Percentiles rank a stretch among this genome's conserved stretches.
These are phyloP conservation scores for Pitta sordida DNA, from an alignment of 2,113 vertebrate species.

Conservation along the genomic window DNA sequence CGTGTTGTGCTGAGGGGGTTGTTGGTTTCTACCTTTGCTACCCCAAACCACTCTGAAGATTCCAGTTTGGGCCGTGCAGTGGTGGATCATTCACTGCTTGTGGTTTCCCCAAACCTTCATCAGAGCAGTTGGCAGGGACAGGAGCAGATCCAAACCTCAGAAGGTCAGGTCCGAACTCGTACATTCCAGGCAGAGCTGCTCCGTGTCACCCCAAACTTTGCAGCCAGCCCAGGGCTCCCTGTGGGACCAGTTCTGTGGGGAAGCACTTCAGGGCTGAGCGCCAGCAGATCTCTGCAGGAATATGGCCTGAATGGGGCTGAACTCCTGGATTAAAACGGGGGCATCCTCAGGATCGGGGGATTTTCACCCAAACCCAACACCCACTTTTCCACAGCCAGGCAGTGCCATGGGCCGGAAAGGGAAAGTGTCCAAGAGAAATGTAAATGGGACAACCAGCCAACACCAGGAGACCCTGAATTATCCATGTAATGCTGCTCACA, in stretches of 20 bases:
- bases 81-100: fast-evolving
- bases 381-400: slow-evolving; percentile 64
- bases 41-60: not conserved
- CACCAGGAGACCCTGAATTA: not conserved
- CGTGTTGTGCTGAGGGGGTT: fast-evolving
- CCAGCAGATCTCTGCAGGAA: not conserved
- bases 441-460: slow-evolving; percentile 71
- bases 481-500: too few species aligned
- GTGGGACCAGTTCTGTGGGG: not conserved
- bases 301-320: not conserved
- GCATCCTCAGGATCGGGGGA: not conserved
- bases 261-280: not conserved
- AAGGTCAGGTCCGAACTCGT: not conserved
- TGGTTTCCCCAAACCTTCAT: not conserved
- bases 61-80: not conserved
- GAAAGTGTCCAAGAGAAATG: slow-evolving; percentile 77
- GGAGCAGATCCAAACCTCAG: not conserved
- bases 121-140: not conserved
- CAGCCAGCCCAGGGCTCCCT: not conserved
- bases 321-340: not conserved
- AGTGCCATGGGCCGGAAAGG: slow-evolving; percentile 77
- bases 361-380: not conserved
- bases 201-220: not conserved
- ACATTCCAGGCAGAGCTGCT: not conserved
- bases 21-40: not conserved